Conservation (phyloP, 2,888 invertebrate genomes). For the Dryadula phaetusa region DNA sequence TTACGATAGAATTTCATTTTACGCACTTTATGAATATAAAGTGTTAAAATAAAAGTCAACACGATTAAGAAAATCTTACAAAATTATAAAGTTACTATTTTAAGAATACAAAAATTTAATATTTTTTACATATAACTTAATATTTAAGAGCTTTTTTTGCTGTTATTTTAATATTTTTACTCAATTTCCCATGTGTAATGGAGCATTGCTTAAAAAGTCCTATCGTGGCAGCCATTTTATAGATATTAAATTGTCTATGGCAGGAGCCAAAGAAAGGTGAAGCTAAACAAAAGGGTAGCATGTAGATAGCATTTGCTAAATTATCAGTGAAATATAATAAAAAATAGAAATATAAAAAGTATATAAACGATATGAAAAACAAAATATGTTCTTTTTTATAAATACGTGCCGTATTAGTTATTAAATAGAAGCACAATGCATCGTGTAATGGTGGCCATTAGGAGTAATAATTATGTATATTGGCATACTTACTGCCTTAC, state of each 20-base stretch:
- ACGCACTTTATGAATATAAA: not conserved
- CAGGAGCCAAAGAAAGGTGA: slow-evolving; percentile 80
- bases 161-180: not conserved
- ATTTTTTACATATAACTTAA: not conserved
- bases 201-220: slow-evolving; percentile 56
- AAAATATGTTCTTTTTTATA: slow-evolving; percentile 57
- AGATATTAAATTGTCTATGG: slow-evolving; percentile 76
- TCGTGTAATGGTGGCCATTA: slow-evolving; percentile 85
- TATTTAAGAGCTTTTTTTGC: not conserved
- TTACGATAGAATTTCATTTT: not conserved
- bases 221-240: slow-evolving; percentile 81
- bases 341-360: slow-evolving; percentile 59
- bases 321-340: slow-evolving; percentile 64
- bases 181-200: slow-evolving; percentile 50
- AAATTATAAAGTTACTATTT: not conserved
- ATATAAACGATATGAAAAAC: slow-evolving; percentile 57
- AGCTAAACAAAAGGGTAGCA: slow-evolving; percentile 84
- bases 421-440: slow-evolving; percentile 78
- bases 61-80: not conserved
- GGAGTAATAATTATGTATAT: slow-evolving; percentile 83
- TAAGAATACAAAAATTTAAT: not conserved
- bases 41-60: not conserved
- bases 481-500: slow-evolving; percentile 80
- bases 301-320: slow-evolving; percentile 79
- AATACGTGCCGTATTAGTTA: slow-evolving; percentile 59